A percentile compares a stretch with the other conserved stretches of the same genome.
phyloP scores from a whole-genome alignment of 2,113 vertebrate species.

The Rhineura floridana region DNA sequence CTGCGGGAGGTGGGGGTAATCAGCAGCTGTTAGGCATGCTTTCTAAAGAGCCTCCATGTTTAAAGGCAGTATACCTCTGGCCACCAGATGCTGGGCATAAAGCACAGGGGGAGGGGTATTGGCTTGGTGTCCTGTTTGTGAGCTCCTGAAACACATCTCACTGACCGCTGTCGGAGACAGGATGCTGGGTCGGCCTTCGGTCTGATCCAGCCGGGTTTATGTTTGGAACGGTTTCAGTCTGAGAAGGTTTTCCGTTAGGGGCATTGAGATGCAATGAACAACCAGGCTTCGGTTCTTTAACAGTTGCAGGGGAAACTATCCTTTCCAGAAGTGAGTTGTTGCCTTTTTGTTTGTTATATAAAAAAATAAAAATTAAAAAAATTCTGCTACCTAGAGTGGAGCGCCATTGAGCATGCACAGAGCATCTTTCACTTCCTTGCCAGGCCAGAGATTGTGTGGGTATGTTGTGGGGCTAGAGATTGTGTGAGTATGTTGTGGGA shows the following conservation, averaged over 20 bases:
- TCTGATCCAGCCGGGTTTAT: background rate
- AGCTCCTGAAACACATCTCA: background rate
- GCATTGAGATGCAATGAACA: no score
- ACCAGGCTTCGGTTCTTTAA: no score
- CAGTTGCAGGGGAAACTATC: background rate
- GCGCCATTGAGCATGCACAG: background rate
- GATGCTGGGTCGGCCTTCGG: background rate
- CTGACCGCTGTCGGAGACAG: background rate
- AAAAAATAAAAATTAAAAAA: background rate
- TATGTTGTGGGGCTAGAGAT: background rate
- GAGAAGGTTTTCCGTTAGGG: no score
- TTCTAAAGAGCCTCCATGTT: background rate
- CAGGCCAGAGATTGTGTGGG: background rate
- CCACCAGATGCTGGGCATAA: background rate
- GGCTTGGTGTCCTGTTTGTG: background rate
- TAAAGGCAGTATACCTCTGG: background rate
- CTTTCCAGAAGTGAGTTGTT: background rate
- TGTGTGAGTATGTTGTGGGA: no score
- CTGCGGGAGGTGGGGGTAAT: fast-evolving
- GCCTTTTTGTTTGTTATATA: background rate
- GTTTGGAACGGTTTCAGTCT: background rate
- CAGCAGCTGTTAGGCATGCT: background rate
- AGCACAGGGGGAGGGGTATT: background rate
- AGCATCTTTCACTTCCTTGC: background rate
- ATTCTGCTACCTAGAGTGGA: background rate